Percentiles rank a stretch among this genome's conserved stretches.
phyloP scores from a whole-genome alignment of 2,797 vertebrate genomes.

The Parauchenoglanis punctatus region DNA sequence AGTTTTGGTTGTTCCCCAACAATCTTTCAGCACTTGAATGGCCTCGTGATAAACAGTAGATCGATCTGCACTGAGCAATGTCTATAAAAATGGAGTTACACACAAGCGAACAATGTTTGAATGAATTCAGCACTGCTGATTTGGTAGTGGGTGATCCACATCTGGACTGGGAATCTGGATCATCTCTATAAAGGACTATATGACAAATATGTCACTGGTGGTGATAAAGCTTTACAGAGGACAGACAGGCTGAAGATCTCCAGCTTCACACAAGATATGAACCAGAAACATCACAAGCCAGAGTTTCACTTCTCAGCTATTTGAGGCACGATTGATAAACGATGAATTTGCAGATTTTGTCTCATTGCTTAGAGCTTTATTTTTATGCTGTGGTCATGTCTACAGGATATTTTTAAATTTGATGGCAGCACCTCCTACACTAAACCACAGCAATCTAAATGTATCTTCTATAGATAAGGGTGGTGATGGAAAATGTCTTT shows the following conservation, averaged over 20 bases:
- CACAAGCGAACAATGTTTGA: background rate
- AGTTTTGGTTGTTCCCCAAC: background rate
- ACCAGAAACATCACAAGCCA: background rate
- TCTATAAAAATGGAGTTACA: background rate
- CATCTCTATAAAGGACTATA: background rate
- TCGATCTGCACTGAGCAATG: background rate
- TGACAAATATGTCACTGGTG: background rate
- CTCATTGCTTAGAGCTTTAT: background rate
- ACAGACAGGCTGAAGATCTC: background rate
- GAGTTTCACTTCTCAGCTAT: background rate
- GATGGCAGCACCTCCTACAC: slow-evolving; percentile 63
- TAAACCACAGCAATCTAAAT: slow-evolving; percentile 67
- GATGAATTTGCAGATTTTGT: background rate
- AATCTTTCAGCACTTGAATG: background rate
- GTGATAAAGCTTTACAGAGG: background rate
- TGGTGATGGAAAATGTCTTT: slow-evolving; percentile 17
- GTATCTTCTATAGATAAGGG: slow-evolving; percentile 55
- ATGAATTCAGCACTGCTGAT: background rate
- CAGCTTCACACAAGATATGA: background rate
- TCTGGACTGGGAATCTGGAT: background rate
- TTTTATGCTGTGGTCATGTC: slow-evolving; percentile 28
- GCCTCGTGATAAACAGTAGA: background rate
- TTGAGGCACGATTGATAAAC: background rate
- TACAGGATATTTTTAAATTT: slow-evolving; percentile 70
- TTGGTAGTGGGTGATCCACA: background rate